Evolutionary conservation across 64 coral and sea anemone genomes (phyloP).

Genomic region (Porites lutea): DNA sequence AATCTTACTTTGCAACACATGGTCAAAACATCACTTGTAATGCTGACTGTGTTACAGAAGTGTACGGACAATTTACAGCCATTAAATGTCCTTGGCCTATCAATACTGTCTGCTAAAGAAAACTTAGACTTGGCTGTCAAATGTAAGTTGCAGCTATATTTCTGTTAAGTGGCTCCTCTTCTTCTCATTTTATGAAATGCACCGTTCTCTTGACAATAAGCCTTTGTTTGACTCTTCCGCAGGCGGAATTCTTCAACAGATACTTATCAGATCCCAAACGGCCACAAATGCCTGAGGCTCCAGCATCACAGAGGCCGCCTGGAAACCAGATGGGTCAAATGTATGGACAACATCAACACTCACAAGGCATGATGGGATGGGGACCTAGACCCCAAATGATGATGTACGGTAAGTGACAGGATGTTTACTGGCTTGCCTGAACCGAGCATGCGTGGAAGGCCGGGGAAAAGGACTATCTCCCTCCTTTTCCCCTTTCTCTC

Average conservation of each 20-base stretch:
- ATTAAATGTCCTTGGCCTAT: not conserved
- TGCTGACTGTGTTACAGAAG: constrained; percentile 81
- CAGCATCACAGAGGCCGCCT: constrained; percentile 46
- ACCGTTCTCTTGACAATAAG: too few relatives aligned
- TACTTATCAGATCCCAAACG: constrained; percentile 88
- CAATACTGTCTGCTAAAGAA: too few relatives aligned
- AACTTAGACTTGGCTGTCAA: too few relatives aligned
- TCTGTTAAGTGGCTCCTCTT: too few relatives aligned
- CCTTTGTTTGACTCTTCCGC: not conserved
- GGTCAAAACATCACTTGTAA: constrained; percentile 34
- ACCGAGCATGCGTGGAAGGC: too few relatives aligned
- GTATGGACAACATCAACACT: constrained; percentile 64
- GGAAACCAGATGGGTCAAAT: constrained; percentile 70
- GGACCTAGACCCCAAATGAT: constrained; percentile 76
- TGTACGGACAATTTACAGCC: constrained; percentile 45
- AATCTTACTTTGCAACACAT: constrained; percentile 85
- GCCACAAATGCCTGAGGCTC: constrained; percentile 73
- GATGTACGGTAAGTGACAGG: constrained; percentile 72
- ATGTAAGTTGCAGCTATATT: too few relatives aligned
- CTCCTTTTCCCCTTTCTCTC: too few relatives aligned
- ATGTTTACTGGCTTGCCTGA: too few relatives aligned
- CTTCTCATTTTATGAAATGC: too few relatives aligned
- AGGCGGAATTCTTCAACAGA: constrained; percentile 97
- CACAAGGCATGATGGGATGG: constrained; percentile 78
- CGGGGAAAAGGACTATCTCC: too few relatives aligned